A percentile compares a stretch with the other conserved stretches of the same genome.
Evolutionary conservation across 2,797 vertebrate species (phyloP).

Genomic region (Hippopotamyrus pictus): DNA sequence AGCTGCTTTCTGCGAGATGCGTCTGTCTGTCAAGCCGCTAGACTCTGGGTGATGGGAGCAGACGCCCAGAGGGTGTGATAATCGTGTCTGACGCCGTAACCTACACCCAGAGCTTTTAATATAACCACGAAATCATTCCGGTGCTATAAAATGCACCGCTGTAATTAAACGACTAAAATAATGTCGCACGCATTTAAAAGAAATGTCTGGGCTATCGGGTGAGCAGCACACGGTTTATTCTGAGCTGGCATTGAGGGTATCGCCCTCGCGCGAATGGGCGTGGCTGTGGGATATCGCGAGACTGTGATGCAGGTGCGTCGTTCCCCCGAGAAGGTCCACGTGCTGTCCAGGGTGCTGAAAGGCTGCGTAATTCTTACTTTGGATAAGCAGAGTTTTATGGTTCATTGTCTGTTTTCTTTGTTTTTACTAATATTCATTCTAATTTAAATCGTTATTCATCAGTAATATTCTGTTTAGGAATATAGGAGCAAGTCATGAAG

Average conservation of each 20-base stretch:
- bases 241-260: background rate
- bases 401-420: background rate
- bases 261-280: background rate
- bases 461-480: background rate
- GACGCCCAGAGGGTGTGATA: background rate
- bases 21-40: background rate
- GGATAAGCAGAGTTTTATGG: background rate
- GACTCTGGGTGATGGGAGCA: background rate
- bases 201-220: background rate
- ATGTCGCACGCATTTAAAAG: background rate
- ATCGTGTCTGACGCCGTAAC: background rate
- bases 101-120: background rate
- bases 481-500: background rate
- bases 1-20: background rate
- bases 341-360: constrained; percentile 58
- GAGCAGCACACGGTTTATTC: background rate
- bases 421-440: background rate
- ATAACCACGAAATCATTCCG: background rate
- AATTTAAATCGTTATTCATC: background rate
- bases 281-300: background rate
- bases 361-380: background rate
- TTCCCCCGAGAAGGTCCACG: background rate
- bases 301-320: background rate
- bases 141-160: background rate
- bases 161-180: background rate